These are phyloP conservation scores for Holacanthella duospinosa DNA, from an alignment of 2,888 invertebrate species.

Conservation along the genomic window DNA sequence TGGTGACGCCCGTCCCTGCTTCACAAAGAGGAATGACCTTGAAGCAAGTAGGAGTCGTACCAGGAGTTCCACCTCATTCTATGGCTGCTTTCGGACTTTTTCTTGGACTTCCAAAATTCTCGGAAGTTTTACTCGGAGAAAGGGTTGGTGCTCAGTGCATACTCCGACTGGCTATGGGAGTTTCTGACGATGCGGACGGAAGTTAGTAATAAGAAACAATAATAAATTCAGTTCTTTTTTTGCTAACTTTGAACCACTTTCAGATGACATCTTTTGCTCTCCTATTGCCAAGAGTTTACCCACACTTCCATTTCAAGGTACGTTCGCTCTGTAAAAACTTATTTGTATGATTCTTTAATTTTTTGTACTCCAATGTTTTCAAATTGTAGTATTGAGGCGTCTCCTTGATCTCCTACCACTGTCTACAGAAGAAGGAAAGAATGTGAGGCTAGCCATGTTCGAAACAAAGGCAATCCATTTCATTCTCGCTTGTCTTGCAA, in stretches of 20 bases:
- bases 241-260: constrained; percentile 36
- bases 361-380: too few relatives aligned
- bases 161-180: constrained; percentile 74
- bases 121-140: constrained; percentile 73
- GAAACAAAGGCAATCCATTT: constrained; percentile 76
- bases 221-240: not conserved
- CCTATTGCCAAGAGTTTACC: constrained; percentile 57
- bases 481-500: constrained; percentile 73
- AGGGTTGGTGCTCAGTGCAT: constrained; percentile 76
- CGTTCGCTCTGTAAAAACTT: not conserved
- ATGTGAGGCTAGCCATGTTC: constrained; percentile 65
- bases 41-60: constrained; percentile 22
- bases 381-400: constrained; percentile 52
- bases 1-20: constrained; percentile 29
- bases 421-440: constrained; percentile 62
- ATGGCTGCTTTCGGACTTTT: constrained; percentile 82
- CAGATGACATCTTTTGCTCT: constrained; percentile 60
- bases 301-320: constrained; percentile 60
- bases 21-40: constrained; percentile 18
- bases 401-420: constrained; percentile 66
- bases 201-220: constrained; percentile 48
- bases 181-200: constrained; percentile 83
- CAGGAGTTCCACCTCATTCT: constrained; percentile 64
- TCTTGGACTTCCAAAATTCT: constrained; percentile 78
- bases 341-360: too few relatives aligned